Evolutionary conservation across 2,797 vertebrate genomes (phyloP).

Genomic region (Cynodonichthys magdalenae): DNA sequence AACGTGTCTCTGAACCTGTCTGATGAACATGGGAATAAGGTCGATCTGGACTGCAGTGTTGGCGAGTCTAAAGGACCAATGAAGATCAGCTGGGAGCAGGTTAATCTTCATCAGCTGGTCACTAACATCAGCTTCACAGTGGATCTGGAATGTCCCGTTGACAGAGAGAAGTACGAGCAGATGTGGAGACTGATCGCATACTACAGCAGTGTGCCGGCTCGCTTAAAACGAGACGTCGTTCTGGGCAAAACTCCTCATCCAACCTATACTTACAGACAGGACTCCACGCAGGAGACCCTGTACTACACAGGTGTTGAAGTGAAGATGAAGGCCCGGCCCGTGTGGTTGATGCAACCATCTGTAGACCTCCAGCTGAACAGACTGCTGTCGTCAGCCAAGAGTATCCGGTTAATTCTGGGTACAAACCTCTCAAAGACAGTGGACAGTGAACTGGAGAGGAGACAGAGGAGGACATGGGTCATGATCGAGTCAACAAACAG

Average conservation of each 20-base stretch:
- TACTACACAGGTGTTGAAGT: constrained; percentile 91
- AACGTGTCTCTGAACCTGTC: constrained; percentile 86
- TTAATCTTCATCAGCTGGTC: constrained; percentile 72
- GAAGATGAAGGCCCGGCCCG: constrained; percentile 78
- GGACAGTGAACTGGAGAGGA: constrained; percentile 53
- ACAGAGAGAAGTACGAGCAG: constrained; percentile 86
- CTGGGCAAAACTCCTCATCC: constrained; percentile 73
- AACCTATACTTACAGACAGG: constrained; percentile 84
- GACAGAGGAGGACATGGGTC: constrained; percentile 84
- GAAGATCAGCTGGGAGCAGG: constrained; percentile 81
- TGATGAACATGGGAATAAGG: constrained; percentile 89
- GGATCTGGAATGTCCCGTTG: constrained; percentile 87
- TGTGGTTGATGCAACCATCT: constrained; percentile 87
- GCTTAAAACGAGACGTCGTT: constrained; percentile 77
- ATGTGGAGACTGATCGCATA: constrained; percentile 94
- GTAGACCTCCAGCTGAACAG: constrained; percentile 87
- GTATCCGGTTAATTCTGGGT: constrained; percentile 80
- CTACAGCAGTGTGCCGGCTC: constrained; percentile 90
- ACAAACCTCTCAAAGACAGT: constrained; percentile 72
- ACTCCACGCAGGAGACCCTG: constrained; percentile 81
- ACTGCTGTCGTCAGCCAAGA: constrained; percentile 83
- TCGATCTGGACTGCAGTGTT: constrained; percentile 82
- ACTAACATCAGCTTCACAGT: constrained; percentile 81
- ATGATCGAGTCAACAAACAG: constrained; percentile 81
- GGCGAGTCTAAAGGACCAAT: constrained; percentile 64